phyloP scores from a whole-genome alignment of 2,113 vertebrate species.

The Acrocephalus arundinaceus region DNA sequence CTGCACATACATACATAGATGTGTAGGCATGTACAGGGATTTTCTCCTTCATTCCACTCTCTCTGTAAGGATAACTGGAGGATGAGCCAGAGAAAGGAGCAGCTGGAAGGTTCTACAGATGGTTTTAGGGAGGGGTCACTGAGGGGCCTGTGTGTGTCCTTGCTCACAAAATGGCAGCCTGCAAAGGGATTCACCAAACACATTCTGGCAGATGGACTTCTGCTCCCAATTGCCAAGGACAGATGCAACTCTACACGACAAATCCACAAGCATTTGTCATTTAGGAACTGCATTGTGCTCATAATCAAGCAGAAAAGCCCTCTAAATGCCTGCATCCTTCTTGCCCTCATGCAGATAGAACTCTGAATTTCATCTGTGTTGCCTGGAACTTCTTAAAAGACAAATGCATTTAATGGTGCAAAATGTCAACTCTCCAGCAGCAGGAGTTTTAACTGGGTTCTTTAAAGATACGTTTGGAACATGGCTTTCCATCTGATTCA shows the following conservation, averaged over 20 bases:
- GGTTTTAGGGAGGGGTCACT: conserved; percentile 18
- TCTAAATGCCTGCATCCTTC: background rate
- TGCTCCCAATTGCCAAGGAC: conserved; percentile 2
- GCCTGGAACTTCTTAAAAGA: background rate
- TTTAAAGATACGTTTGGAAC: background rate
- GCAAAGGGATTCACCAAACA: background rate
- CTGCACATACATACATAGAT: background rate
- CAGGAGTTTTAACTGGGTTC: background rate
- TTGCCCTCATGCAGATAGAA: background rate
- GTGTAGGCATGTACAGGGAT: fast-evolving
- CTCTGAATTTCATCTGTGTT: background rate
- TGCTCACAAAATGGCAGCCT: conserved; percentile 19
- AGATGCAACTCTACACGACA: conserved; percentile 14
- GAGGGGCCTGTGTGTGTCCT: background rate
- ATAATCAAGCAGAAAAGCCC: background rate
- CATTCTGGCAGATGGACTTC: conserved; percentile 37
- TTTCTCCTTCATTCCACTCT: background rate
- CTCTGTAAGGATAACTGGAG: background rate
- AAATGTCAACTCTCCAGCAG: background rate
- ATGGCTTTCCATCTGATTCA: background rate
- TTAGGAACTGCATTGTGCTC: background rate
- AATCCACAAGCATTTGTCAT: background rate
- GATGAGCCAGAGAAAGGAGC: background rate
- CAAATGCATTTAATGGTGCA: background rate
- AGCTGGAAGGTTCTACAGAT: conserved; percentile 47